Conservation (phyloP, 2,888 invertebrate species). For the Apomyelois bistriatella region DNA sequence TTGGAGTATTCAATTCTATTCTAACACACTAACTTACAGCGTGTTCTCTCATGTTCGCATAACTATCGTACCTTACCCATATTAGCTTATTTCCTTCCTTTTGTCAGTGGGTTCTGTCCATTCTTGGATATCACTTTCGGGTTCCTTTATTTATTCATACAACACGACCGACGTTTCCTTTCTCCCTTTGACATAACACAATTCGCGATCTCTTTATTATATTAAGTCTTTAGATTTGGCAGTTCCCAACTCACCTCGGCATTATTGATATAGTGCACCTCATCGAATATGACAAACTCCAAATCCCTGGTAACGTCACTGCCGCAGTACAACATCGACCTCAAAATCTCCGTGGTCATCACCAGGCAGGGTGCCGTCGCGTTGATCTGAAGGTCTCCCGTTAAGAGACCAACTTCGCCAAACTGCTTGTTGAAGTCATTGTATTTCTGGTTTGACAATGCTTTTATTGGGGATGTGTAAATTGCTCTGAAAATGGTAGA, state of each 20-base stretch:
- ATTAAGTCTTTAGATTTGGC: no score
- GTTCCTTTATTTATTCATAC: no score
- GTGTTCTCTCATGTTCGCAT: no score
- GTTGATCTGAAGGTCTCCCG: conserved; percentile 97
- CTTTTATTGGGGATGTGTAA: conserved; percentile 99
- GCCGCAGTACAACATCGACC: conserved; percentile 97
- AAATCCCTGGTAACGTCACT: conserved; percentile 96
- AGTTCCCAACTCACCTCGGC: conserved; percentile 87
- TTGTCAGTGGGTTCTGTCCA: no score
- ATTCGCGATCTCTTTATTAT: no score
- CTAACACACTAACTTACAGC: no score
- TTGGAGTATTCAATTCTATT: no score
- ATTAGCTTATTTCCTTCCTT: no score
- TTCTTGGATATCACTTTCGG: no score
- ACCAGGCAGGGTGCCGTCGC: conserved; percentile 96
- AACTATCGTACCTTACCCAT: no score
- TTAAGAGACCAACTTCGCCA: conserved; percentile 94
- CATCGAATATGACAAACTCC: conserved; percentile 99
- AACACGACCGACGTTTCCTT: no score
- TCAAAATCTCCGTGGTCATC: conserved; percentile 99
- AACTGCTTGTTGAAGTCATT: conserved; percentile 97
- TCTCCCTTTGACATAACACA: no score
- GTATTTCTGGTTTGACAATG: conserved; percentile 99
- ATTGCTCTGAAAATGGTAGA: conserved; percentile 82
- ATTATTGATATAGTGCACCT: conserved; percentile 99